phyloP scores from a whole-genome alignment of 2,797 vertebrate genomes.

The Fistularia commersonii region DNA sequence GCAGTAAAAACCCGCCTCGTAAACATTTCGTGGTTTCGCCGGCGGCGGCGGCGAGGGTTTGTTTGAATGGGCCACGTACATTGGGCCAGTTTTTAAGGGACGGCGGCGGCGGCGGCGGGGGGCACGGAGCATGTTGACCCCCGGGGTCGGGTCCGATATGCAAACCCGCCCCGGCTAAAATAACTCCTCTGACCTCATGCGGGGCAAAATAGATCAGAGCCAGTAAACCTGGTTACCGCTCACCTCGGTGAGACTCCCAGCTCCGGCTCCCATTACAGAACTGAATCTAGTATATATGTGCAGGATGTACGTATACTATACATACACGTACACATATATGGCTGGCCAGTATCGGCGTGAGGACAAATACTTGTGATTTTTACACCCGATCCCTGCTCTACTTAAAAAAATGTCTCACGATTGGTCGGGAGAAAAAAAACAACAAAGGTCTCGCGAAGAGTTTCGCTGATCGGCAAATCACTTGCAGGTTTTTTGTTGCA shows the following conservation, averaged over 20 bases:
- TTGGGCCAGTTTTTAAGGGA: constrained; percentile 46
- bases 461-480: too few relatives aligned
- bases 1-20: not conserved
- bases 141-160: constrained; percentile 43
- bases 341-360: too few relatives aligned
- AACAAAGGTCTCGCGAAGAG: too few relatives aligned
- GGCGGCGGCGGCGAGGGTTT: not conserved
- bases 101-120: constrained; percentile 16
- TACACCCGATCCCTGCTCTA: too few relatives aligned
- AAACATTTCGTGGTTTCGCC: too few relatives aligned
- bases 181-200: constrained; percentile 51
- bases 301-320: too few relatives aligned
- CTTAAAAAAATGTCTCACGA: too few relatives aligned
- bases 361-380: too few relatives aligned
- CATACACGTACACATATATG: too few relatives aligned
- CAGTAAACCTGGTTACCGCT: constrained; percentile 27
- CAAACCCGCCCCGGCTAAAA: constrained; percentile 36
- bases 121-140: constrained; percentile 41
- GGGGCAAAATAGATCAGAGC: constrained; percentile 41
- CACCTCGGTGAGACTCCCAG: not conserved
- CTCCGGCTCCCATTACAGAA: not conserved
- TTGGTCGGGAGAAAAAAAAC: too few relatives aligned
- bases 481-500: too few relatives aligned
- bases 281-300: too few relatives aligned
- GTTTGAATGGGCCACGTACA: constrained; percentile 10